Percentiles rank a stretch among this genome's conserved stretches.
phyloP scores from a whole-genome alignment of 2,113 vertebrate genomes.

The Isurus oxyrinchus region DNA sequence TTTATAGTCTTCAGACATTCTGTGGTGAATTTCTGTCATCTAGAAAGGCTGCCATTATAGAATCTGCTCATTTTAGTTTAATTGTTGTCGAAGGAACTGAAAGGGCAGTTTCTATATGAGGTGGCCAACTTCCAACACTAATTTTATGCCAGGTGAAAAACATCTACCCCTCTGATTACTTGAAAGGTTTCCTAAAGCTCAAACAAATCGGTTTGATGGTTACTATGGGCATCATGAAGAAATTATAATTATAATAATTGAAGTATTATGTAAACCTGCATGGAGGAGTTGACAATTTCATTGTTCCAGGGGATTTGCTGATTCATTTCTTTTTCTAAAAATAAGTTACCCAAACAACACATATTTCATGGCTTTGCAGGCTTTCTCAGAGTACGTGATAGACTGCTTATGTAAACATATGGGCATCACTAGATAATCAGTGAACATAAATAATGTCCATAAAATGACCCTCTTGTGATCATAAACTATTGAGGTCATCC shows the following conservation, averaged over 20 bases:
- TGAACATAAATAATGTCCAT: not conserved
- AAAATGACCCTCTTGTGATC: not conserved
- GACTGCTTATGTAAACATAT: not conserved
- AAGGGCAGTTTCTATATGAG: too few species aligned
- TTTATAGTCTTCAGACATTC: not conserved
- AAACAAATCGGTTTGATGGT: not conserved
- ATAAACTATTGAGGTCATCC: not conserved
- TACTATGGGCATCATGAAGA: not conserved
- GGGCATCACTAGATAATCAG: not conserved
- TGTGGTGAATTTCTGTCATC: not conserved
- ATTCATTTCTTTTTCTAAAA: not conserved
- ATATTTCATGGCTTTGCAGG: not conserved
- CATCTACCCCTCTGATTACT: too few species aligned
- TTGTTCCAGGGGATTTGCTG: not conserved
- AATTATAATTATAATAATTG: not conserved
- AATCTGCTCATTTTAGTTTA: too few species aligned
- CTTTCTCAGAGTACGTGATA: not conserved
- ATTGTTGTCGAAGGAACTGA: too few species aligned
- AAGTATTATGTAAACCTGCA: not conserved
- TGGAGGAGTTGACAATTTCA: not conserved
- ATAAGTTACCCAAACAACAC: not conserved
- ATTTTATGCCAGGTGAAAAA: too few species aligned
- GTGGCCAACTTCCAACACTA: too few species aligned
- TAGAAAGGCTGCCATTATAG: too few species aligned
- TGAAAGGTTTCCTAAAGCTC: too few species aligned